Base-by-base conservation (phyloP, 2,797 vertebrate species). In the Phalloptychus januarius region DNA sequence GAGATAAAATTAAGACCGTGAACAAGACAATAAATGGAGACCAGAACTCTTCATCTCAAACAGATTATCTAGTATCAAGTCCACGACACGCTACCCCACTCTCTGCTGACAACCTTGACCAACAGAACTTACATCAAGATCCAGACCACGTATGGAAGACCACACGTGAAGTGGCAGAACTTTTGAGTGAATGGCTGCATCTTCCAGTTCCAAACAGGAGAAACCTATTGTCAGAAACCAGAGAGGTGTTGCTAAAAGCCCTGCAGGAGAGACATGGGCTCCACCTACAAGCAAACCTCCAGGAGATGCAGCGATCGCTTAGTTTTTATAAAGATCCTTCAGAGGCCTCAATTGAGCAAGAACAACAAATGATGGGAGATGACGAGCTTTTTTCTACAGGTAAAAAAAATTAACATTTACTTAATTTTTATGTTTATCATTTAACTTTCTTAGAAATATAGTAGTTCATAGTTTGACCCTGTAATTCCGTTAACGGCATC, bases 241-340 rank as follows among this genome's bases (percentile, higher is more conserved):
- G 86, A 84, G 85, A 90, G n/a, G 83, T 82, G 0, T 89, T 96
- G 70, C 69, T 93, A 72, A 88, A 87, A 58, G 78, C 86, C 28
- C 84, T 96, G 69, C 78, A 42, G 77, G 81, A 95, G 77, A 85
- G 77, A 0, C 94, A 96, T 28, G 92, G 96, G 42, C 71, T 84
- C 18, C 72, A 45, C 52, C 90, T 96, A 54, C 84, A 94, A 61
- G 81, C 90, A 69, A 94, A 94, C 84, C 88, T 95, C 54, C 79
- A 74, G 0, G 73, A 74, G 74, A 65, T 94, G 72, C 84, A 86
- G 67, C 82, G 13, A 28, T 33, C 23, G 48, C 76, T 88, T 58
- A 72, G 56, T 65, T 85, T 75, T 82, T 50, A 18, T 61, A 54
- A 42, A 63, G 28, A 74, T 40, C 42, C 71, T 3, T 1, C 78